Evolutionary conservation across 2,113 vertebrate species (phyloP).

Genomic region (Halcyon malimbica): DNA sequence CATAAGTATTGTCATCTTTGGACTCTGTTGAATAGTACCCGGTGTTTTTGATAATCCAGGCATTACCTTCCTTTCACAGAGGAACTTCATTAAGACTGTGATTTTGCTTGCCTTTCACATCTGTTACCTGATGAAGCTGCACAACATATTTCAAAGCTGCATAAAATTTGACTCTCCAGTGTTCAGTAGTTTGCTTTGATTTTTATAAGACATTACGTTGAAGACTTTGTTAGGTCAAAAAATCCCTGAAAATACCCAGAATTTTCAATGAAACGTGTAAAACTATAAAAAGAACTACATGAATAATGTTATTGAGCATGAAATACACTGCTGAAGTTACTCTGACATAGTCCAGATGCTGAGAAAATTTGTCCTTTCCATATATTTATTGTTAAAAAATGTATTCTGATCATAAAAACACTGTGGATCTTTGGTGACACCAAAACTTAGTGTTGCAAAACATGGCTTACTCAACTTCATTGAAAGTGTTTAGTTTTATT

Average conservation of each 20-base stretch:
- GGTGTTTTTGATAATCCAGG: accelerated
- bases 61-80: not conserved
- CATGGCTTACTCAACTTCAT: not conserved
- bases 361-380: not conserved
- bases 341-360: not conserved
- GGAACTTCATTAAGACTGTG: not conserved
- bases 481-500: not conserved
- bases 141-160: not conserved
- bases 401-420: not conserved
- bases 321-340: not conserved
- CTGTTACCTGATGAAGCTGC: not conserved
- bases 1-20: not conserved
- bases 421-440: not conserved
- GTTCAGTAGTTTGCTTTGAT: not conserved
- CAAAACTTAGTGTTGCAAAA: conserved; percentile 36
- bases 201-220: not conserved
- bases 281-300: not conserved
- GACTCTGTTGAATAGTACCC: not conserved
- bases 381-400: not conserved
- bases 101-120: not conserved
- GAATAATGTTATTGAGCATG: not conserved
- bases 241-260: not conserved
- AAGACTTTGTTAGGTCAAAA: not conserved
- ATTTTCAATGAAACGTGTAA: not conserved
- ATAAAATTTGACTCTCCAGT: not conserved